Evolutionary conservation across 2,113 vertebrate genomes (phyloP).

Genomic region (Plestiodon gilberti): DNA sequence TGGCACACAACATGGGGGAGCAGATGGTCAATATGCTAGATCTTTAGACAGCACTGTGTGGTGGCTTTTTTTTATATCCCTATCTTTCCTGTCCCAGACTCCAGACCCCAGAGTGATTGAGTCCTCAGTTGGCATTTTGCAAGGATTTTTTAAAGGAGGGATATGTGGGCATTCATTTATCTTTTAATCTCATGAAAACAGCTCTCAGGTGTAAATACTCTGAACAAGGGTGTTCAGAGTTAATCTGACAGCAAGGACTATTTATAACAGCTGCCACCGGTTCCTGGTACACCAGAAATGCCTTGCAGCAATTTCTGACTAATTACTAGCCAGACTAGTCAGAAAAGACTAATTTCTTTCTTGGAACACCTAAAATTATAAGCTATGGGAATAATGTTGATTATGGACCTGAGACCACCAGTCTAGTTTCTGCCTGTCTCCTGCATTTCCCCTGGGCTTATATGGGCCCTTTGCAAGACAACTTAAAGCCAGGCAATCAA

Average conservation of each 20-base stretch:
- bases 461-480: background rate
- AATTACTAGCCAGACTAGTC: background rate
- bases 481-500: background rate
- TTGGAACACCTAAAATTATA: background rate
- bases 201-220: slow-evolving; percentile 1
- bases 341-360: no score
- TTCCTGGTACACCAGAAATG: background rate
- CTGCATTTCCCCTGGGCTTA: background rate
- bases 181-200: slow-evolving; percentile 16
- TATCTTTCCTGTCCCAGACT: background rate
- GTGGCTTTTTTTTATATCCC: background rate
- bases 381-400: background rate
- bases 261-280: background rate
- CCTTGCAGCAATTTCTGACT: background rate
- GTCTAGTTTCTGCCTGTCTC: background rate
- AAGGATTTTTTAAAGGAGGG: background rate
- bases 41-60: background rate
- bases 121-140: background rate
- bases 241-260: slow-evolving; percentile 14
- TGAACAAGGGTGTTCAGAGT: background rate
- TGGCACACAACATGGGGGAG: background rate
- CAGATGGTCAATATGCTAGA: background rate
- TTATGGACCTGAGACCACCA: background rate
- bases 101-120: no score
- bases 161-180: background rate